Percentiles rank a stretch among this genome's conserved stretches.
Conservation (phyloP, 2,113 vertebrate species). For the Hemicordylus capensis region DNA sequence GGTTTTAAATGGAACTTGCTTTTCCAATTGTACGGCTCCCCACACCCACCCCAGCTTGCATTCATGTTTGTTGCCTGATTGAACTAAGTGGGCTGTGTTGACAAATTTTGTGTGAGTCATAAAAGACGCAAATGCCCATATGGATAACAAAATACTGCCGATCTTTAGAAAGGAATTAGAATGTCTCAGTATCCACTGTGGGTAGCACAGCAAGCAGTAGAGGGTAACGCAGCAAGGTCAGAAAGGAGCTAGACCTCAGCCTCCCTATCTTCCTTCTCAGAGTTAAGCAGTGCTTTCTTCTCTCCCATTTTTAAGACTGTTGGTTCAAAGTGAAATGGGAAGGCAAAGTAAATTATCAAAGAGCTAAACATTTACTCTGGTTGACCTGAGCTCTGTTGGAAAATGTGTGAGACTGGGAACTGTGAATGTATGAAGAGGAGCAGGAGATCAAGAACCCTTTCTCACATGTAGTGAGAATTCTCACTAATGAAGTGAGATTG, state of each 20-base stretch:
- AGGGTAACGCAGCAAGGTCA: background rate
- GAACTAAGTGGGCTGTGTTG: fast-evolving
- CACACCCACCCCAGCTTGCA: background rate
- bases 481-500: too few species aligned
- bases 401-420: too few species aligned
- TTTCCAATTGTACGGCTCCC: background rate
- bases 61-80: background rate
- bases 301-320: background rate
- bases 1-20: background rate
- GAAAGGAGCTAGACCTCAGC: background rate
- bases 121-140: background rate
- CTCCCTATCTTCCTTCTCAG: too few species aligned
- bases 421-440: too few species aligned
- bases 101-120: background rate
- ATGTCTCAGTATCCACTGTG: background rate
- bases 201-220: background rate
- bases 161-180: background rate
- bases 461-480: too few species aligned
- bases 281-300: background rate
- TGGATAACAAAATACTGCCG: background rate
- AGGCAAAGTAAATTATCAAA: background rate
- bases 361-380: background rate
- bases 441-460: too few species aligned
- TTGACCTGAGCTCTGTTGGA: background rate
- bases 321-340: background rate